phyloP scores from a whole-genome alignment of 1,140 invertebrate species.

The Myzus persicae region DNA sequence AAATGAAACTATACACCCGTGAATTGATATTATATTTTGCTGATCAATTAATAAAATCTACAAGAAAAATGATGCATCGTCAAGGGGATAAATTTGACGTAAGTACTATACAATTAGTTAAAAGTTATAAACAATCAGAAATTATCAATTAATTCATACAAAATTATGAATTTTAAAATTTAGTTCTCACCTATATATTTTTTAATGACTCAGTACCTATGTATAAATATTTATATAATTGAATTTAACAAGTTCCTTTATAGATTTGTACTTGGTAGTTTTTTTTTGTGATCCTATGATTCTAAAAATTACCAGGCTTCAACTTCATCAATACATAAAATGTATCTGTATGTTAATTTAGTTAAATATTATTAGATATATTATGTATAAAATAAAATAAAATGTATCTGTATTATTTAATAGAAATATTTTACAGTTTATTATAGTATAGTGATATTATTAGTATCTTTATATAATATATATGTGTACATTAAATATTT shows the following conservation, averaged over 20 bases:
- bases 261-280: no score
- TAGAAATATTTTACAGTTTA: neutral
- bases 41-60: conserved; percentile 15
- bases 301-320: no score
- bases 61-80: neutral
- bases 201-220: no score
- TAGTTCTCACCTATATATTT: neutral
- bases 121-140: neutral
- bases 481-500: neutral
- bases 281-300: no score
- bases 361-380: no score
- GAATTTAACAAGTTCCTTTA: no score
- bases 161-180: neutral
- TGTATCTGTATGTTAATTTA: no score
- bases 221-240: no score
- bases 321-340: no score
- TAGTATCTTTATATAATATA: neutral
- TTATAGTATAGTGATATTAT: neutral
- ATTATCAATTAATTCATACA: neutral
- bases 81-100: conserved; percentile 22
- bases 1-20: neutral
- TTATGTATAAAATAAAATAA: neutral
- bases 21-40: conserved; percentile 16
- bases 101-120: neutral
- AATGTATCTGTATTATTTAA: neutral